A percentile compares a stretch with the other conserved stretches of the same genome.
These are phyloP conservation scores for Nycticebus coucang DNA, from an alignment of 2,113 vertebrate genomes.

Conservation along the genomic window DNA sequence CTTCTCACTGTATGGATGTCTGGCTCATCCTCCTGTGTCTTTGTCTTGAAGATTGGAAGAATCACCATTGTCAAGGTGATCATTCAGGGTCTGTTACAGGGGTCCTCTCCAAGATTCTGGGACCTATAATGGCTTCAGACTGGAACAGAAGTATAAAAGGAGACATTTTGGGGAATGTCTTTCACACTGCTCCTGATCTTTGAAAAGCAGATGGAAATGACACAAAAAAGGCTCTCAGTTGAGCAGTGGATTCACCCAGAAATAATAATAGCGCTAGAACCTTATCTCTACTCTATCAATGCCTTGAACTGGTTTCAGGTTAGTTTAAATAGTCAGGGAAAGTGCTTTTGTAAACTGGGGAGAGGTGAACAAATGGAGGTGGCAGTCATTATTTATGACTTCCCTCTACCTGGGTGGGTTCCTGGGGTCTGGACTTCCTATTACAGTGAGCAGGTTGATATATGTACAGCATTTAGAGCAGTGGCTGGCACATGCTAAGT, in stretches of 20 bases:
- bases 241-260: background rate
- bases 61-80: background rate
- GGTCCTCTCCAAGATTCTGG: background rate
- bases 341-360: constrained; percentile 10
- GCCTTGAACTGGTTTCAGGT: background rate
- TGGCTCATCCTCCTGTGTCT: background rate
- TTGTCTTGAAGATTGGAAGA: background rate
- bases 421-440: background rate
- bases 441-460: constrained; percentile 10
- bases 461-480: constrained; percentile 6
- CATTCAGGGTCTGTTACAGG: background rate
- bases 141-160: background rate
- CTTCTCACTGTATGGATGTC: background rate
- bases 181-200: constrained; percentile 25
- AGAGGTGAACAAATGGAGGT: constrained; percentile 3
- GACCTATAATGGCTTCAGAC: background rate
- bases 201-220: background rate
- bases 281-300: background rate
- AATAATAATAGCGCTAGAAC: background rate
- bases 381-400: constrained; percentile 33
- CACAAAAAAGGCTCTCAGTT: background rate
- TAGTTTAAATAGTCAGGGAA: constrained; percentile 32
- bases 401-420: background rate
- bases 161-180: background rate
- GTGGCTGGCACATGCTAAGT: constrained; percentile 41